Evolutionary conservation across 2,888 invertebrate genomes (phyloP), one percentile per base, ranked within the genome.

Genomic region (Chrysolina haemoptera): DNA sequence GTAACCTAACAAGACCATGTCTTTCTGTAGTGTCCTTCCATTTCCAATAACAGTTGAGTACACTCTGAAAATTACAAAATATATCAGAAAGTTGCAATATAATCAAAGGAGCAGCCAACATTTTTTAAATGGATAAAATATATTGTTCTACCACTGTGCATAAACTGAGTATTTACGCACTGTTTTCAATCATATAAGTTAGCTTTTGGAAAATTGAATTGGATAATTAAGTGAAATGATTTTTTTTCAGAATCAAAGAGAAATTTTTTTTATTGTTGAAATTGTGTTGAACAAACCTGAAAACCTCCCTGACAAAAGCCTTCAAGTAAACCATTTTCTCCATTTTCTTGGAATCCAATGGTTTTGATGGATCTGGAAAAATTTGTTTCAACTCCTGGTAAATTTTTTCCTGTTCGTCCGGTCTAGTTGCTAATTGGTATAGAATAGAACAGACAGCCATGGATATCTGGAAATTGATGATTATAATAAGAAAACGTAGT

Each of bases 31-130:
- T 76, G 94, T 92, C 69, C 95, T 89, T 1, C 93, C 93, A 78
- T 94, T 94, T 16, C 94, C 94, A 68, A 94, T 92, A 0, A 94
- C 94, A 18, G 94, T 93, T 0, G 95, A 95, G 85, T 91, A 94
- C 90, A 94, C 90, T 82, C 95, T 94, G 86, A 66, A 78, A 76
- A 89, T 89, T 20, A 18, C 12, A 3, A 10, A 53, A 2, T 18
- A 53, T 20, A 5, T 11, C 11, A 18, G 12, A 11, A 53, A 20
- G n/a, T n/a, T 16, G 4, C 12, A 12, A 18, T 53, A 12, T 50
- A 16, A 3, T 12, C 9, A 16, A 35, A 35, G 35, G 35, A 4
- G 6, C 0, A 35, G 8, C 6, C 35, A 35, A 35, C 4, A 35
- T 8, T 35, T 35, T 35, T 6, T 3, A 35, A 8, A 27, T 27